Evolutionary conservation across 2,113 vertebrate species (phyloP), one percentile per base, ranked within the genome.

Genomic region (Pica pica): DNA sequence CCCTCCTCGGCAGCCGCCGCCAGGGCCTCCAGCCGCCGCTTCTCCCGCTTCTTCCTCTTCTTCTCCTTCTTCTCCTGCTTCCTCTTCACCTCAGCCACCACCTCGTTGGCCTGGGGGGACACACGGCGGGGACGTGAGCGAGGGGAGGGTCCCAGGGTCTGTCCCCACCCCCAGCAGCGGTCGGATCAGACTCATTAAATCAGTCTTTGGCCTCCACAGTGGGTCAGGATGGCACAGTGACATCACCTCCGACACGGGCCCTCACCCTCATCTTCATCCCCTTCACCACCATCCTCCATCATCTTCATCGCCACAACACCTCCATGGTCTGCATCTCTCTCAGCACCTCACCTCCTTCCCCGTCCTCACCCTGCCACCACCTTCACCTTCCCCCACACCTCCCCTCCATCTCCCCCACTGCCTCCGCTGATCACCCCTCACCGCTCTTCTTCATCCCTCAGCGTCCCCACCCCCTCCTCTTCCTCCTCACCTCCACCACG

Each of bases 181-280:
- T 59, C 78, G 97, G 97, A 97, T 99, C 99, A 99, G 99, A 96
- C 99, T 99, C 99, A 99, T 99, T 99, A 99, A 99, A 99, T 99
- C 99, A 99, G 98, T 97, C 98, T 97, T 96, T 94, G 61, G 23
- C 97, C 99, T 99, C 98, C 98, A 99, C 6, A 1, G 27, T 0
- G 11, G 27, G 95, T 97, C 99, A 99, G 98, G 98, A 88, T 9
- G 39, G 85, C 82, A 39, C 5, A 15, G 64, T 1, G 28, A 98
- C 99, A 99, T 99, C 99, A 99, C 57, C 6, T 97, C 98, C 99
- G 97, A 98, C 93, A 9, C 22, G 0, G 6, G 11, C 27, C 65
- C 17, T 18, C 13, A 2, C 13, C 41, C 21, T 20, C 24, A 13
- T 5, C 23, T 44, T 11, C 39, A 42, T 33, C 63, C 7, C 16